These are phyloP conservation scores for Sebastiscus albofasciatus DNA, from an alignment of 2,797 vertebrate species.

Conservation along the genomic window DNA sequence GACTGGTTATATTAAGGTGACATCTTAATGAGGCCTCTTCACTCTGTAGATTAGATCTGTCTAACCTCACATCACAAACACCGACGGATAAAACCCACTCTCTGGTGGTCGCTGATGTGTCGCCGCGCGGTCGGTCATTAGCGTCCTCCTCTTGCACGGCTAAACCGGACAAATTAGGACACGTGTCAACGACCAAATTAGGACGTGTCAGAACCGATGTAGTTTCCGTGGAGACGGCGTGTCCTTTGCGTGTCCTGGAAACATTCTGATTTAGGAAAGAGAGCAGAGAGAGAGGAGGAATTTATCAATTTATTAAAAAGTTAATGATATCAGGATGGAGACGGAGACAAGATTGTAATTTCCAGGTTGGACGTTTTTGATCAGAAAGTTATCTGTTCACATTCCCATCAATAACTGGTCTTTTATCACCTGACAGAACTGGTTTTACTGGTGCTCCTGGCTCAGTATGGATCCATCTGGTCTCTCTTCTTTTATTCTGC, in stretches of 20 bases:
- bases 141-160: neutral
- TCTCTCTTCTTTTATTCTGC: neutral
- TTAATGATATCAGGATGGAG: neutral
- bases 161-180: slow-evolving; percentile 53
- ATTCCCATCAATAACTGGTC: neutral
- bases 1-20: neutral
- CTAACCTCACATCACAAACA: neutral
- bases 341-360: neutral
- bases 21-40: neutral
- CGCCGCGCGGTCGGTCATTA: neutral
- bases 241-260: slow-evolving; percentile 1
- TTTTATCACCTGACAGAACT: neutral
- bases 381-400: slow-evolving; percentile 2
- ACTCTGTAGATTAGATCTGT: too few relatives aligned
- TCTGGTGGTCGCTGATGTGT: neutral
- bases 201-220: slow-evolving; percentile 4
- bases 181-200: slow-evolving; percentile 30
- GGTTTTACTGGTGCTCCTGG: neutral
- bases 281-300: neutral
- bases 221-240: neutral
- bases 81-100: neutral
- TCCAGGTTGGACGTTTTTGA: slow-evolving; percentile 6
- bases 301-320: slow-evolving; percentile 12
- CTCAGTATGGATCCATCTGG: slow-evolving; percentile 1
- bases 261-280: slow-evolving; percentile 1